Conservation (phyloP, 2,113 vertebrate genomes). For the Centrocercus urophasianus region DNA sequence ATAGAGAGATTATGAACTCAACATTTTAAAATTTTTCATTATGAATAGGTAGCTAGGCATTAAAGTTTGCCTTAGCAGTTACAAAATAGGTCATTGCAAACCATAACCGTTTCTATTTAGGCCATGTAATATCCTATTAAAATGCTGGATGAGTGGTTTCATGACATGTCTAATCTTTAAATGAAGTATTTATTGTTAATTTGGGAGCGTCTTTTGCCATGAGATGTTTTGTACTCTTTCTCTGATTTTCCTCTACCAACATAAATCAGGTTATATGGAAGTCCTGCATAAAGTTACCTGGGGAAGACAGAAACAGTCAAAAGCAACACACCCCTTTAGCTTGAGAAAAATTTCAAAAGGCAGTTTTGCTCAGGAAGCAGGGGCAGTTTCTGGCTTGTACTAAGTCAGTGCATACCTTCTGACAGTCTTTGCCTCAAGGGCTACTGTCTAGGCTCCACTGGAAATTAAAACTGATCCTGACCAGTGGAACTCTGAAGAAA, state of each 20-base stretch:
- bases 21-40: conserved; percentile 15
- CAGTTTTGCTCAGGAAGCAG: conserved; percentile 2
- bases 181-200: conserved; percentile 54
- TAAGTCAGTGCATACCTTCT: neutral
- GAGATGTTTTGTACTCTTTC: neutral
- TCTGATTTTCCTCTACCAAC: neutral
- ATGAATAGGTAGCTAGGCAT: neutral
- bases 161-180: conserved; percentile 28
- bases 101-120: conserved; percentile 26
- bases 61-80: conserved; percentile 28
- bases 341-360: conserved; percentile 32
- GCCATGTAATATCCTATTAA: conserved; percentile 15
- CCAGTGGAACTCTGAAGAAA: conserved; percentile 5
- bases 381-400: neutral
- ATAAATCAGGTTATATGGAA: conserved; percentile 25
- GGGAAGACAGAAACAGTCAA: conserved; percentile 20
- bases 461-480: conserved; percentile 44
- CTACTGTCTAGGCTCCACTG: neutral
- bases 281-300: conserved; percentile 29
- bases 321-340: neutral
- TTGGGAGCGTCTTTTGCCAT: neutral
- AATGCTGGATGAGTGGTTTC: neutral
- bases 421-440: conserved; percentile 36
- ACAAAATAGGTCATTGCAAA: conserved; percentile 42
- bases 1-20: neutral